Percentiles rank a stretch among this genome's conserved stretches.
Conservation (phyloP, 2,797 vertebrate genomes). For the Aselliscus stoliczkanus region DNA sequence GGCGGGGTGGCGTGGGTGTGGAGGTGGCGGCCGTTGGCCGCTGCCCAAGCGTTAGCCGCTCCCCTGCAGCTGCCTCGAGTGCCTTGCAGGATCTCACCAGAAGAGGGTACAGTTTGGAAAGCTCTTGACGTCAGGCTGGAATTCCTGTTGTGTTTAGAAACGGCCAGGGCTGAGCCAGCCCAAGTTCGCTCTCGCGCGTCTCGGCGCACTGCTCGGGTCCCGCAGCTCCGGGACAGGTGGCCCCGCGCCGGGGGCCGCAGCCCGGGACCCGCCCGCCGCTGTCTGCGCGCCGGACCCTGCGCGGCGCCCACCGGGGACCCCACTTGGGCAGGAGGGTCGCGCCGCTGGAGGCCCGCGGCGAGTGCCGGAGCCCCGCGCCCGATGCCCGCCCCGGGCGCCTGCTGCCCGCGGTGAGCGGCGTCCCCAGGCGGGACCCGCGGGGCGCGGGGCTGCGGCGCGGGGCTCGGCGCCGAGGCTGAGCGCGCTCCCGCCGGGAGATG, state of each 20-base stretch:
- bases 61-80: conserved; percentile 61
- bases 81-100: conserved; percentile 81
- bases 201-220: neutral
- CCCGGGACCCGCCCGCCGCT: neutral
- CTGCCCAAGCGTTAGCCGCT: conserved; percentile 61
- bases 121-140: conserved; percentile 76
- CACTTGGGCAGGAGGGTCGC: conserved; percentile 55
- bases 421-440: neutral
- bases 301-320: conserved; percentile 5
- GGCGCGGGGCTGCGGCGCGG: neutral
- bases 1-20: no score
- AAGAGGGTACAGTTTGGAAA: conserved; percentile 59
- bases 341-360: conserved; percentile 74
- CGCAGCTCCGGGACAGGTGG: neutral
- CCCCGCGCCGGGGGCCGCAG: neutral
- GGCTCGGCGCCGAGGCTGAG: neutral
- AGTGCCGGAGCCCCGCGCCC: conserved; percentile 74
- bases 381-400: conserved; percentile 45
- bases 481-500: conserved; percentile 29
- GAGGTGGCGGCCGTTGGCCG: no score
- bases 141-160: conserved; percentile 81
- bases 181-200: conserved; percentile 79
- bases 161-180: conserved; percentile 75
- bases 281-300: neutral
- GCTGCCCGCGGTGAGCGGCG: conserved; percentile 40